A percentile compares a stretch with the other conserved stretches of the same genome.
Conservation (phyloP, 2,888 invertebrate genomes). For the Andrena bucephala region DNA sequence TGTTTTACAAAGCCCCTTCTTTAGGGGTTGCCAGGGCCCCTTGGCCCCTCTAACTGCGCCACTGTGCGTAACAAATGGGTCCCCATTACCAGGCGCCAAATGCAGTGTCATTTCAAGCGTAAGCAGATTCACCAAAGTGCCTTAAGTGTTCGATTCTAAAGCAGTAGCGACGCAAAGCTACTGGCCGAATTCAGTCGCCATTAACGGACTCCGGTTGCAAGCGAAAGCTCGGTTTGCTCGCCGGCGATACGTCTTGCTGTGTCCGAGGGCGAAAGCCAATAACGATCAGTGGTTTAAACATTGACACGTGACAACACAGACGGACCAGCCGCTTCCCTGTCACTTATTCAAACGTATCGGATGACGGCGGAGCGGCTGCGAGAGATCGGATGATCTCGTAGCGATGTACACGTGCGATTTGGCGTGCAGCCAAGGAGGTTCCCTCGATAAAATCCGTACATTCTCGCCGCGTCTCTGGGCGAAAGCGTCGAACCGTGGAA, state of each 20-base stretch:
- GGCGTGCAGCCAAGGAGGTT: constrained; percentile 88
- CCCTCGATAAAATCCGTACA: constrained; percentile 78
- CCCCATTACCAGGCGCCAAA: too few relatives aligned
- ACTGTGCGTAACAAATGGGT: too few relatives aligned
- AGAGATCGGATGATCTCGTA: constrained; percentile 60
- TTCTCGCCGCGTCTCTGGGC: constrained; percentile 50
- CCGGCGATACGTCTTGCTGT: too few relatives aligned
- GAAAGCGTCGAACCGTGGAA: constrained; percentile 60
- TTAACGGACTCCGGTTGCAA: too few relatives aligned
- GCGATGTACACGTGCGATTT: constrained; percentile 87
- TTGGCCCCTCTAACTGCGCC: too few relatives aligned
- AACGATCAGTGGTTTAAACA: background rate
- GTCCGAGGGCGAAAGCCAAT: background rate
- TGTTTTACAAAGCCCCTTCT: too few relatives aligned
- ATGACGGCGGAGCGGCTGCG: constrained; percentile 1
- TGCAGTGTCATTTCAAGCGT: too few relatives aligned
- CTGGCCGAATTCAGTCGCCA: too few relatives aligned
- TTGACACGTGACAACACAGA: constrained; percentile 1
- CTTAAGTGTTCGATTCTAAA: background rate
- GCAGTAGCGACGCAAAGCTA: background rate
- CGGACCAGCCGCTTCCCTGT: constrained; percentile 10
- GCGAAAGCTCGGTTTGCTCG: too few relatives aligned
- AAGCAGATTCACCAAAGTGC: background rate
- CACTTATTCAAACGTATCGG: constrained; percentile 35
- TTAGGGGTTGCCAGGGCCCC: too few relatives aligned